Base-by-base conservation (phyloP, 2,888 invertebrate species). In the Drosophila prolongata region DNA sequence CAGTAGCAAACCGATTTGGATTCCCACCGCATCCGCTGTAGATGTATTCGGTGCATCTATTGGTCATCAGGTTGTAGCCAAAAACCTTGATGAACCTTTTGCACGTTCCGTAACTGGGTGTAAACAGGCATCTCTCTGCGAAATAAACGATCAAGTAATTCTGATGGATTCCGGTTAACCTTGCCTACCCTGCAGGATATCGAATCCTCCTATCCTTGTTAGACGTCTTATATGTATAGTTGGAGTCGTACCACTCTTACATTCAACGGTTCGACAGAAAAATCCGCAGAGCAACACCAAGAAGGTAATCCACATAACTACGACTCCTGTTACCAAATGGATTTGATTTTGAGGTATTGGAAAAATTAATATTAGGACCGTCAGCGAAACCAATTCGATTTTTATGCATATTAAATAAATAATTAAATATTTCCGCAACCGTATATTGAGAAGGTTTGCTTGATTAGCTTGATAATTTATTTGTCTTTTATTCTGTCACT, bases 11-110 rank as follows among this genome's bases (percentile, higher is more conserved):
- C 0, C 81, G 72, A 75, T 82, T 82, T 1, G 82, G 69, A 58
- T 84, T 82, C 1, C 82, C 82, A 0, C 78, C 82, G 19, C 82
- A 82, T 0, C 80, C 85, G 19, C 69, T 46, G 11, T 85, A 85
- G 0, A 1, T 5, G 14, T 68, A 82, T 6, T 13, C 10, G 0
- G 8, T 27, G 34, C 85, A 82, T 2, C 35, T 16, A 11, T 56
- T 55, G 10, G 27, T 6, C 13, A 52, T 60, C 1, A 68, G 50
- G 16, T 76, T 77, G 8, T 59, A 80, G 56, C 65, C 83, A 24
- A 30, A 75, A 1, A 44, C 34, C 3, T 0, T 0, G 0, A 16
- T 3, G 0, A 9, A 6, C 1, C n/a, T 53, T 4, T 34, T 44
- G 46, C 80, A 80, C 0, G 52, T 65, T 6, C 78, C 82, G 4